These are phyloP conservation scores for Alcis repandata DNA, from an alignment of 2,888 invertebrate species.

Conservation along the genomic window DNA sequence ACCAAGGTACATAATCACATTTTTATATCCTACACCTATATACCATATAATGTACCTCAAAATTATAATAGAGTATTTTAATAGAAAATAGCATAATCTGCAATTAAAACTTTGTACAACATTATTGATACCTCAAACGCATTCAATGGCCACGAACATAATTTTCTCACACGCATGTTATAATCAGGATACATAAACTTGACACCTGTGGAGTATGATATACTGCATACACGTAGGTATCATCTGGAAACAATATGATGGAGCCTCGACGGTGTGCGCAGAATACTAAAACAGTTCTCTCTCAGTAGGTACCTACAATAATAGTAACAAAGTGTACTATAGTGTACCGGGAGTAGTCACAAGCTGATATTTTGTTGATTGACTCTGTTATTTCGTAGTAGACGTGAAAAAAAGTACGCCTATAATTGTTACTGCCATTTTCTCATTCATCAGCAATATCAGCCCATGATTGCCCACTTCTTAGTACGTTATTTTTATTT, in stretches of 20 bases:
- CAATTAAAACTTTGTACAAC: background rate
- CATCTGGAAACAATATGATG: slow-evolving; percentile 41
- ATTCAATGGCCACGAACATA: slow-evolving; percentile 46
- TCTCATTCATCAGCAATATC: too few species aligned
- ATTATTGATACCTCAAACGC: background rate
- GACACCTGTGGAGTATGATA: slow-evolving; percentile 53
- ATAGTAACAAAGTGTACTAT: too few species aligned
- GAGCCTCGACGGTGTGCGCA: slow-evolving; percentile 49
- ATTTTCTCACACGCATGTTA: slow-evolving; percentile 57
- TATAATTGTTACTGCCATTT: too few species aligned
- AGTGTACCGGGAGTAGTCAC: too few species aligned
- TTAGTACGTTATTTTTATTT: too few species aligned
- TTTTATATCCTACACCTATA: too few species aligned
- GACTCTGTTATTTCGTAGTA: background rate
- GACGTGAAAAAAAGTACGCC: too few species aligned
- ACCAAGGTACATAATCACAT: too few species aligned
- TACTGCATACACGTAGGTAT: slow-evolving; percentile 27
- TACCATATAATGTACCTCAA: too few species aligned
- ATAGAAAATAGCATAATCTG: background rate
- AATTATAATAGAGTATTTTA: background rate
- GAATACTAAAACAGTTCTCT: slow-evolving; percentile 45
- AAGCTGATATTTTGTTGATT: slow-evolving; percentile 16
- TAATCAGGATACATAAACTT: slow-evolving; percentile 68
- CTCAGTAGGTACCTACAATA: slow-evolving; percentile 3
- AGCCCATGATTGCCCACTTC: too few species aligned